These are phyloP conservation scores for Neopelma chrysocephalum DNA, from an alignment of 2,797 vertebrate species.

Conservation along the genomic window DNA sequence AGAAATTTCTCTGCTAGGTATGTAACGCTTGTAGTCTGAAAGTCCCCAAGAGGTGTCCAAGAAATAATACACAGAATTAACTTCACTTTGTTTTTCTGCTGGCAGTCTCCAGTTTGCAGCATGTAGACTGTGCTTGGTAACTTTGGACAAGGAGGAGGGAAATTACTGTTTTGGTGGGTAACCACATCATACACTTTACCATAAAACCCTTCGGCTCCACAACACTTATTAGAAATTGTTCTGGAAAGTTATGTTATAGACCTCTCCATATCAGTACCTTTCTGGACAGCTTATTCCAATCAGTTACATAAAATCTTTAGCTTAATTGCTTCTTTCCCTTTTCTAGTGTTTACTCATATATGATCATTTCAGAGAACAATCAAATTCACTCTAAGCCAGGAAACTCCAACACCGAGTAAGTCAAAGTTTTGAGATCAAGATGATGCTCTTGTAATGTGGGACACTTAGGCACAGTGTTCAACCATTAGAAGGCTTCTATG, in stretches of 20 bases:
- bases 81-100: neutral
- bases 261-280: neutral
- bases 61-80: neutral
- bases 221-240: neutral
- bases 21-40: neutral
- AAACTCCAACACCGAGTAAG: neutral
- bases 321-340: neutral
- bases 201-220: neutral
- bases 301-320: neutral
- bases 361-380: neutral
- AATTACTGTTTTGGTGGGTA: neutral
- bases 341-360: neutral
- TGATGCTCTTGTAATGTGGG: neutral
- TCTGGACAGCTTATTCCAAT: neutral
- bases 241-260: neutral
- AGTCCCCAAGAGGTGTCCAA: neutral
- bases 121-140: neutral
- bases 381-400: neutral
- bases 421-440: neutral
- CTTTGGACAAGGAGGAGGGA: neutral
- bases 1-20: neutral
- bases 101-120: neutral
- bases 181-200: neutral
- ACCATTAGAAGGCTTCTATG: neutral
- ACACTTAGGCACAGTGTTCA: neutral